Evolutionary conservation across 2,888 invertebrate genomes (phyloP).

Genomic region (Pseudococcus viburni): DNA sequence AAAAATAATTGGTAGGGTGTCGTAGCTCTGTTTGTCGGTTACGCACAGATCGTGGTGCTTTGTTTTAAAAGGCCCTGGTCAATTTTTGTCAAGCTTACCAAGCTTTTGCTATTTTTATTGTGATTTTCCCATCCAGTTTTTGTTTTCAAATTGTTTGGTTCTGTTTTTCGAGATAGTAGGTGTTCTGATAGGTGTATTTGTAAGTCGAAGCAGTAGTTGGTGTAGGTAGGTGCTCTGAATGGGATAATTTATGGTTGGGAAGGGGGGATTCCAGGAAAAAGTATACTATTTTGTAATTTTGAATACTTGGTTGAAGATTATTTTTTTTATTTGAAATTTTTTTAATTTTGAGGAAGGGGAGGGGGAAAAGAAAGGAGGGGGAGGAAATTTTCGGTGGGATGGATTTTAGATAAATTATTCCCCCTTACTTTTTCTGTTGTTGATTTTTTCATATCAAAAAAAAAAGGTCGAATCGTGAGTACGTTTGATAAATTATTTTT

Average conservation of each 20-base stretch:
- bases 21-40: neutral
- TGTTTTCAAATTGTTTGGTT: neutral
- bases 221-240: neutral
- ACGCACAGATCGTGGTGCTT: neutral
- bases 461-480: too few relatives aligned
- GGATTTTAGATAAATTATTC: too few relatives aligned
- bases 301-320: too few relatives aligned
- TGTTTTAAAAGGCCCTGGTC: neutral
- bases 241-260: neutral
- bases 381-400: too few relatives aligned
- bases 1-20: neutral
- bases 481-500: too few relatives aligned
- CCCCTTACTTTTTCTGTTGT: too few relatives aligned
- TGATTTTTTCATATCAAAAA: too few relatives aligned
- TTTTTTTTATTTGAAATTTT: too few relatives aligned
- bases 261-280: too few relatives aligned
- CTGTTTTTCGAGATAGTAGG: neutral
- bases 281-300: too few relatives aligned
- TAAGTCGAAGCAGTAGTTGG: neutral
- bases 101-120: constrained; percentile 39
- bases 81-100: neutral
- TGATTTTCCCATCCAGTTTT: constrained; percentile 31
- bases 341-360: too few relatives aligned
- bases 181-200: neutral
- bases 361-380: too few relatives aligned